Evolutionary conservation across 2,113 vertebrate species (phyloP).

Genomic region (Barbus barbus): DNA sequence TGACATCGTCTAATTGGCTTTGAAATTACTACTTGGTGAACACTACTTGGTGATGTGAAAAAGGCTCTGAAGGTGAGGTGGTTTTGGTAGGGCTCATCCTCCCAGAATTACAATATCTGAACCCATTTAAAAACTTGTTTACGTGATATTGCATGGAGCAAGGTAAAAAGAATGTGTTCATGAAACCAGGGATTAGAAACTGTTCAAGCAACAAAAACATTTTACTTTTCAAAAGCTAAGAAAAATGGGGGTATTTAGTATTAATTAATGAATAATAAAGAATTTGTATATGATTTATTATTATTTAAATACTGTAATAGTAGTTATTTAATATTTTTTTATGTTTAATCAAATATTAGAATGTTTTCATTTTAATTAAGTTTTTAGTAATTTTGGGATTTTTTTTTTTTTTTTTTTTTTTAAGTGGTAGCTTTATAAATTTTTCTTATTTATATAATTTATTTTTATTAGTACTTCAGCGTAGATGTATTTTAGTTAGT

Average conservation of each 20-base stretch:
- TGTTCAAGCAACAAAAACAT: not conserved
- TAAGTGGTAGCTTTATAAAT: too few species aligned
- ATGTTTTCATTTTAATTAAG: not conserved
- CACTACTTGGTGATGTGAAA: not conserved
- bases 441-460: too few species aligned
- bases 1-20: constrained; percentile 14
- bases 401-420: not conserved
- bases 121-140: not conserved
- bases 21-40: too few species aligned
- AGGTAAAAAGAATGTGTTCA: not conserved
- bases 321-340: too few species aligned
- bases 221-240: not conserved
- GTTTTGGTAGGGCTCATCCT: not conserved
- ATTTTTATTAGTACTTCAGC: too few species aligned
- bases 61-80: not conserved
- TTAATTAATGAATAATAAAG: not conserved
- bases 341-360: too few species aligned
- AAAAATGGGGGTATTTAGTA: not conserved
- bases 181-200: not conserved
- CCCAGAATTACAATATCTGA: not conserved
- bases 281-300: not conserved
- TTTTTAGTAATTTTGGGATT: not conserved
- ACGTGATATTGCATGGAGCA: not conserved
- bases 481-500: not conserved
- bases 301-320: too few species aligned